These are phyloP conservation scores for Ciona savignyi DNA, from an alignment of 23 tunicate genomes.

Conservation along the genomic window DNA sequence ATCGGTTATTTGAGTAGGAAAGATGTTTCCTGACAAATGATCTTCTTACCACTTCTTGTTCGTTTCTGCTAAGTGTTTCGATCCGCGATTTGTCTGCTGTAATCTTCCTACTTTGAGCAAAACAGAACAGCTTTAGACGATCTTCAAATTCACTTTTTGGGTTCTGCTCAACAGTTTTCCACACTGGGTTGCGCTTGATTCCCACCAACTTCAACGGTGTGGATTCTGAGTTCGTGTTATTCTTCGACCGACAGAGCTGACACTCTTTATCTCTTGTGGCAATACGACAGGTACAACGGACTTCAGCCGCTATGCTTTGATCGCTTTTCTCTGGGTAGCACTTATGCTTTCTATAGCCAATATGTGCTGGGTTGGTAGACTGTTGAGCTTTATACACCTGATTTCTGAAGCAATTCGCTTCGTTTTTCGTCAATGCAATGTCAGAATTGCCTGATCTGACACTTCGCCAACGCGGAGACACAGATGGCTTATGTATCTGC, in stretches of 20 bases:
- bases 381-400: neutral
- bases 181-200: neutral
- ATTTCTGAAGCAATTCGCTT: neutral
- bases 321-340: neutral
- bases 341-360: neutral
- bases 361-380: neutral
- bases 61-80: neutral
- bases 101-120: neutral
- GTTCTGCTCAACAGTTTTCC: neutral
- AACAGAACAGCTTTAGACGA: neutral
- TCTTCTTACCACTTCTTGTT: neutral
- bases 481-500: neutral
- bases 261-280: neutral
- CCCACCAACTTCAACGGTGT: neutral
- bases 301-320: constrained; percentile 20
- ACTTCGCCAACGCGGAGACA: neutral
- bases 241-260: constrained; percentile 5
- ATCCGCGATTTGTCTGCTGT: neutral
- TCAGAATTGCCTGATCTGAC: neutral
- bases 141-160: neutral
- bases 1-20: constrained; percentile 15
- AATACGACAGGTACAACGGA: constrained; percentile 29
- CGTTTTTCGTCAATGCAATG: neutral
- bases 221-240: neutral
- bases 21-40: neutral